Evolutionary conservation across 1,140 invertebrate genomes (phyloP), one percentile per base, ranked within the genome.

Genomic region (Drosophila sp.): DNA sequence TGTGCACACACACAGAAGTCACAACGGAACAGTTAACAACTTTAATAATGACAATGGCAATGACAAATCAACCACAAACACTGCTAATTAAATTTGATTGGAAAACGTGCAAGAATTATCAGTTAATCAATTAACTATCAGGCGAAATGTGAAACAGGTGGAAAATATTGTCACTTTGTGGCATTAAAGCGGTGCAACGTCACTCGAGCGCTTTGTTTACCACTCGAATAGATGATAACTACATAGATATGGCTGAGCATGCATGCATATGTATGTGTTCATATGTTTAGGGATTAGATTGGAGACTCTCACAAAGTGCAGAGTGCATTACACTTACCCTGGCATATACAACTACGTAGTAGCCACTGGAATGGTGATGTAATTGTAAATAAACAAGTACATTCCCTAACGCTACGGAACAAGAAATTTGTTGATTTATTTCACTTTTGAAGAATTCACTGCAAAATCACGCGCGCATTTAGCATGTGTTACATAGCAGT

Each of bases 121-220:
- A 53, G 50, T 18, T 51, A 36, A 66, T 45, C 59, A 51, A 34
- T 29, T 21, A 46, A 7, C 45, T 53, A 77, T 73, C 67, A 63
- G 59, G 21, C 8, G 32, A 38, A 56, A 63, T 40, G 14, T 34
- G 9, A 41, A 69, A 62, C 46, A n/a, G n/a, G 62, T 65, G 21
- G 21, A 29, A 65, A 36, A 8, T 36, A 36, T 11, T 36, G 8
- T 36, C 62, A 18, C 18, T 41, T 41, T 41, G 29, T 34, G 48
- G 25, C 27, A 54, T 34, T 36, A 50, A 48, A 27, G 45, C 21
- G 36, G 25, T 8, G 7, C 4, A 51, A 32, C 50, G 74, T 69
- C 63, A 64, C 53, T 79, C 41, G 74, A 81, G 74, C 69, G 74
- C 38, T 77, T 80, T 81, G 78, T 81, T 81, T 81, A 81, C 79